Conservation (phyloP, 2,888 invertebrate genomes). For the Torymus texanus region DNA sequence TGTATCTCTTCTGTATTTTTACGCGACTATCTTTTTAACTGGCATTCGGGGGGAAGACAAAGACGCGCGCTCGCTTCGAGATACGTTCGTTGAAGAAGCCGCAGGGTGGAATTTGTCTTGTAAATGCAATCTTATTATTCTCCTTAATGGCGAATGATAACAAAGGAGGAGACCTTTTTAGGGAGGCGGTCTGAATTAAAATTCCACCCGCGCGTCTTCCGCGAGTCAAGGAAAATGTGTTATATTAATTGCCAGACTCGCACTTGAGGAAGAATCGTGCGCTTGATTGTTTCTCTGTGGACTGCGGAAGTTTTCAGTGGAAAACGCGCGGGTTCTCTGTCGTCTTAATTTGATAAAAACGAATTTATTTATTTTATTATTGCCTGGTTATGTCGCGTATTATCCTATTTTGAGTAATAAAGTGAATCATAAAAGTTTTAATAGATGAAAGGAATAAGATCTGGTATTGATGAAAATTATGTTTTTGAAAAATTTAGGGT, state of each 20-base stretch:
- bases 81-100: too few relatives aligned
- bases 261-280: not conserved
- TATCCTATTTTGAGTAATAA: too few relatives aligned
- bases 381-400: too few relatives aligned
- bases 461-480: too few relatives aligned
- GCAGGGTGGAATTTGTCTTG: slow-evolving; percentile 31
- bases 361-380: too few relatives aligned
- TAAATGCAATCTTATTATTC: slow-evolving; percentile 42
- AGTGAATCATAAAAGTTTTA: too few relatives aligned
- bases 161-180: slow-evolving; percentile 23
- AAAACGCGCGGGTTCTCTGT: too few relatives aligned
- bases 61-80: not conserved
- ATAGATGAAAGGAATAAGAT: too few relatives aligned
- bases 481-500: too few relatives aligned
- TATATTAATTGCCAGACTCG: slow-evolving; percentile 3
- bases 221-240: slow-evolving; percentile 6
- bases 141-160: slow-evolving; percentile 38
- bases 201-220: slow-evolving; percentile 12
- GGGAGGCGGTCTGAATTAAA: slow-evolving; percentile 35
- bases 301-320: too few relatives aligned
- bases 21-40: slow-evolving; percentile 20
- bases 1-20: not conserved
- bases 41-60: not conserved
- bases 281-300: slow-evolving; percentile 6
- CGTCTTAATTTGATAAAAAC: too few relatives aligned